Evolutionary conservation across 2,113 vertebrate species (phyloP).

Genomic region (Cyprinus carpio): DNA sequence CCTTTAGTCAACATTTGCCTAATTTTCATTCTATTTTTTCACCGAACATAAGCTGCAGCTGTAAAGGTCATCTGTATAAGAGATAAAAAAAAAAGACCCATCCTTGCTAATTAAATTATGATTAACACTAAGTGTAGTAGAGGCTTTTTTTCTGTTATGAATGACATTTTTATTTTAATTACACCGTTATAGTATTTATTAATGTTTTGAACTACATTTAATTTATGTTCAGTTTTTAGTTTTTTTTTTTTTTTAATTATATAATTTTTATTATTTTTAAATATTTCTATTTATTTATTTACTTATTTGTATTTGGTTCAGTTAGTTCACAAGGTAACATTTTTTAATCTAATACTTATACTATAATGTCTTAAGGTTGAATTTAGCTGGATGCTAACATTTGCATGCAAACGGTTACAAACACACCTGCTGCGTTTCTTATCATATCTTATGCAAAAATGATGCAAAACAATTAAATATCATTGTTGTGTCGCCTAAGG

Average conservation of each 20-base stretch:
- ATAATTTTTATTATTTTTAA: not conserved
- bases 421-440: not conserved
- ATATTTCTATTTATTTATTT: not conserved
- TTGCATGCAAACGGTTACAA: not conserved
- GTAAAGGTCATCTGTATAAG: not conserved
- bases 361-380: not conserved
- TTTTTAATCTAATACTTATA: too few species aligned
- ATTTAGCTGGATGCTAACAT: not conserved
- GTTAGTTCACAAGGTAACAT: too few species aligned
- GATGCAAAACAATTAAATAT: not conserved
- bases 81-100: not conserved
- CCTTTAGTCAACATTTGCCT: constrained; percentile 24
- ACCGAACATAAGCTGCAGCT: not conserved
- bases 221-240: not conserved
- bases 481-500: not conserved
- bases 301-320: not conserved
- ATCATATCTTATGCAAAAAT: not conserved
- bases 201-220: not conserved
- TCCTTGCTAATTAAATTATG: not conserved
- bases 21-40: constrained; percentile 4
- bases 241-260: not conserved
- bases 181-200: not conserved
- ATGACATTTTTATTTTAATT: too few species aligned
- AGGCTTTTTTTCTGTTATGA: not conserved
- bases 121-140: not conserved